Evolutionary conservation across 2,113 vertebrate species (phyloP), one percentile per base, ranked within the genome.

Genomic region (Chiloscyllium plagiosum): DNA sequence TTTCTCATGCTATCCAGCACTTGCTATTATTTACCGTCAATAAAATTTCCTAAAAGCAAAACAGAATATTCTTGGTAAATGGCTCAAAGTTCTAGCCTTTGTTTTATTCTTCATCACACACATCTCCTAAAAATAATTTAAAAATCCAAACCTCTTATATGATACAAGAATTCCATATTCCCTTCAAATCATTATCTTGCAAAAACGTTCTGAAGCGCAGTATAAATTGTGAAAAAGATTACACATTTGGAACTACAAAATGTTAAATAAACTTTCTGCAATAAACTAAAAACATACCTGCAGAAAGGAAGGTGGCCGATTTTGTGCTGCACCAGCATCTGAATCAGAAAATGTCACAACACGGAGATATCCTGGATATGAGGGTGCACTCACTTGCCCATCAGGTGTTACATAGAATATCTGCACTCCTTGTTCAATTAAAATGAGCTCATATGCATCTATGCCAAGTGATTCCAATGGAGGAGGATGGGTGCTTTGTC

Each of bases 361-460:
- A 68, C 99, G 98, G 52, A 99, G 98, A 97, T 98, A 99, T 33
- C 99, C 98, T 0, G 99, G 99, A 96, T 99, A 99, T 0, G 99
- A 99, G 0, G 99, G 99, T 17, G 99, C 99, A 33, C 99, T 99
- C 95, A 99, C 99, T 22, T 98, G 98, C 76, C 99, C 99, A 0
- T 99, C 98, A 47, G 99, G 98, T 56, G 98, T 98, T 93, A 99
- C 99, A 96, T 98, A 99, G 96, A 99, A 99, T 96, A 99, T 99
- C 97, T 99, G 99, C 15, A 99, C 99, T n/a, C 99, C 99, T 0
- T 97, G 98, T 13, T 99, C 98, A 96, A 99, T 98, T 96, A 98
- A 97, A 96, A 99, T 97, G 95, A 99, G 96, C 97, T 99, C 98
- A 96, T 99, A 98, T 69, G 98, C 99, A 70, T 99, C 99, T 52